These are phyloP conservation scores for Adrianichthys oophorus DNA, from an alignment of 2,797 vertebrate species.

Conservation along the genomic window DNA sequence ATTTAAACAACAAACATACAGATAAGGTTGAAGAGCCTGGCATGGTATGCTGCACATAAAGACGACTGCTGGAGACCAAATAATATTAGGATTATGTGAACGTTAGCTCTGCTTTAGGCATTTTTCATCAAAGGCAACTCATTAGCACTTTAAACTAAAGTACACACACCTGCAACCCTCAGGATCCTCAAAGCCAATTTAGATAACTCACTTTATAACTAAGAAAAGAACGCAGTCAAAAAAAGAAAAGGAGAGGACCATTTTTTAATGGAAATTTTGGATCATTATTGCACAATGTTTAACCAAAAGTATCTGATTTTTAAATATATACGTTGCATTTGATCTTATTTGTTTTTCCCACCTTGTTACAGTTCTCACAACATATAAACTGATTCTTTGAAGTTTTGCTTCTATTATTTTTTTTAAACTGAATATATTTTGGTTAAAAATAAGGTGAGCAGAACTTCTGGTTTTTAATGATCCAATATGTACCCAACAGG, in stretches of 20 bases:
- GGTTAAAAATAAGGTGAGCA: too few species aligned
- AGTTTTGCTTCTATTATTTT: too few species aligned
- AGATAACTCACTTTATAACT: conserved; percentile 14
- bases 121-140: conserved; percentile 38
- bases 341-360: too few species aligned
- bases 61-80: conserved; percentile 3
- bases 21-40: conserved; percentile 14
- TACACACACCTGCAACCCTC: conserved; percentile 29
- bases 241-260: conserved; percentile 7
- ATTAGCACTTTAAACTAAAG: conserved; percentile 39
- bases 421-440: too few species aligned
- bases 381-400: too few species aligned
- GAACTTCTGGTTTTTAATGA: too few species aligned
- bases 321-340: too few species aligned
- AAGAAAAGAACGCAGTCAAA: conserved; percentile 17
- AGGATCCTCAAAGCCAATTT: conserved; percentile 20
- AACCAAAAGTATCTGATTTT: background rate
- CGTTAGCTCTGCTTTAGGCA: conserved; percentile 39
- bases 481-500: too few species aligned
- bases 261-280: conserved; percentile 12
- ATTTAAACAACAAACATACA: conserved; percentile 14
- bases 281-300: conserved; percentile 11
- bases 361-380: too few species aligned
- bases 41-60: too few species aligned
- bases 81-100: conserved; percentile 35